phyloP scores from a whole-genome alignment of 2,113 vertebrate species.

The Elgaria multicarinata region DNA sequence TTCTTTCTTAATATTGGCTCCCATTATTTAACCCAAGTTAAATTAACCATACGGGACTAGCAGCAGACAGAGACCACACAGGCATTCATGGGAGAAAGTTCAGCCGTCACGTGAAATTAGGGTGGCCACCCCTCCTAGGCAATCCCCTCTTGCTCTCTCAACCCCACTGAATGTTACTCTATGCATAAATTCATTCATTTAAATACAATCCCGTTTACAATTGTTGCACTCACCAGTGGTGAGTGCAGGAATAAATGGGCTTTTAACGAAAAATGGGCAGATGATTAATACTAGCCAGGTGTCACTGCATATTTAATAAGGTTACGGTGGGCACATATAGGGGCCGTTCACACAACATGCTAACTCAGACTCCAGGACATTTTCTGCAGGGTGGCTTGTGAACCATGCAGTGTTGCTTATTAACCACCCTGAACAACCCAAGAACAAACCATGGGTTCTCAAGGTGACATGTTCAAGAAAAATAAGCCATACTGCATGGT shows the following conservation, averaged over 20 bases:
- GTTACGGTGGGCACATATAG: background rate
- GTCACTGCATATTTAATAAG: background rate
- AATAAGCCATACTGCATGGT: too few species aligned
- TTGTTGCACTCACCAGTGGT: background rate
- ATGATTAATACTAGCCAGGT: background rate
- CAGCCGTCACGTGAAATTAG: constrained; percentile 33
- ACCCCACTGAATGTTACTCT: background rate
- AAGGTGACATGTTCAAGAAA: too few species aligned
- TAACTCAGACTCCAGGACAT: too few species aligned
- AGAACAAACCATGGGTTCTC: too few species aligned
- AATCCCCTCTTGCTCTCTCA: background rate
- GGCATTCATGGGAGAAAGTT: constrained; percentile 56
- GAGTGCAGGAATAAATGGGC: background rate
- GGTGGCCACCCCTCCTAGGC: constrained; percentile 6
- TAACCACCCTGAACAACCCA: too few species aligned
- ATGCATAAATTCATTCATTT: background rate
- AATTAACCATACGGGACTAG: constrained; percentile 68
- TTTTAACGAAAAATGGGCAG: background rate
- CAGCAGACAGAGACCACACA: constrained; percentile 55
- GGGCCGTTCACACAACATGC: too few species aligned
- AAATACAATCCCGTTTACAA: background rate
- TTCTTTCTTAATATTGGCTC: constrained; percentile 63
- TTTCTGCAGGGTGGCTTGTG: too few species aligned
- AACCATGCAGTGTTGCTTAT: too few species aligned
- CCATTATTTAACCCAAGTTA: constrained; percentile 62